phyloP scores from a whole-genome alignment of 2,113 vertebrate genomes.

The Formicarius rufipectus region DNA sequence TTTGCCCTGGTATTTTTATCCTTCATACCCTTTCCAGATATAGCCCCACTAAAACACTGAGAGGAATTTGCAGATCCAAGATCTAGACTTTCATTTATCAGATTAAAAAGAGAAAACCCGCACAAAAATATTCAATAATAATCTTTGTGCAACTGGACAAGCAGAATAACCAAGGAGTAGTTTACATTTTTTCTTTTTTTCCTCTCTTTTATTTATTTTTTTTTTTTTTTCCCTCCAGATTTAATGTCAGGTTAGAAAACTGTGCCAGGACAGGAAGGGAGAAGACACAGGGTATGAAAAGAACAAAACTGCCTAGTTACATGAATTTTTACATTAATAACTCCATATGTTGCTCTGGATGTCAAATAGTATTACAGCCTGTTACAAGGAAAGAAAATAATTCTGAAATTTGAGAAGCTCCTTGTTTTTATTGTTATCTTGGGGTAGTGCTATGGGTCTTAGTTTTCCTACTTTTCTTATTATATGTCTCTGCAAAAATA shows the following conservation, averaged over 20 bases:
- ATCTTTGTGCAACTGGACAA: not conserved
- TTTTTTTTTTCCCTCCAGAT: not conserved
- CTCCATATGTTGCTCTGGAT: not conserved
- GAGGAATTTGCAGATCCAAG: not conserved
- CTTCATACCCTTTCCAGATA: not conserved
- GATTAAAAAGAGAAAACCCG: not conserved
- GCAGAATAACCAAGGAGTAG: rapidly evolving
- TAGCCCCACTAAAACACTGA: not conserved
- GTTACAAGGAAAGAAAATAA: not conserved
- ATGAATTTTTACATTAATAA: not conserved
- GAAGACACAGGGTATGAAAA: not conserved
- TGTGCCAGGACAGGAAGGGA: not conserved
- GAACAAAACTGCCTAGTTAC: not conserved
- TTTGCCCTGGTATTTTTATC: not conserved
- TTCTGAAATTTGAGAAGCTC: not conserved
- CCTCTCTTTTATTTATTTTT: not conserved
- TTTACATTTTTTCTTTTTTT: not conserved
- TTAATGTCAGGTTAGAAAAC: not conserved
- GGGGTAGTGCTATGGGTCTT: not conserved
- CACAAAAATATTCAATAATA: not conserved
- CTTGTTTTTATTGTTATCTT: not conserved
- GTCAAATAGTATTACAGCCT: not conserved
- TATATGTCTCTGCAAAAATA: not conserved
- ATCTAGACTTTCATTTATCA: not conserved
- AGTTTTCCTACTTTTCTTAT: not conserved